These are phyloP conservation scores for Lutjanus erythropterus DNA, from an alignment of 2,113 vertebrate genomes.

Conservation along the genomic window DNA sequence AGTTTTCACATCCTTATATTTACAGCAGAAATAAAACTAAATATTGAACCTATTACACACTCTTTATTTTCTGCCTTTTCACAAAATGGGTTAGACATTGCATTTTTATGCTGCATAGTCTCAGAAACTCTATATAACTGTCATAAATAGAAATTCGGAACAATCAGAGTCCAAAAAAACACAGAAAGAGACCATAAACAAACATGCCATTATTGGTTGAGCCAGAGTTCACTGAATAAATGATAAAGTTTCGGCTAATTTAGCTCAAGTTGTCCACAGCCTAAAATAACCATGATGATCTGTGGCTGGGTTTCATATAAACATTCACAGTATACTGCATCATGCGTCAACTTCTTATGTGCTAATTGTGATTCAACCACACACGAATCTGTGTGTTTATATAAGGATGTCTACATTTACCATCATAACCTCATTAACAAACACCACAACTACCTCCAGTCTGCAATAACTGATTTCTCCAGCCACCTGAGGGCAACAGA, in stretches of 20 bases:
- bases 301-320: not conserved
- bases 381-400: not conserved
- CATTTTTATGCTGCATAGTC: not conserved
- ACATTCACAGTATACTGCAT: not conserved
- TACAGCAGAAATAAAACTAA: conserved; percentile 3
- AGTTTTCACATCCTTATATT: not conserved
- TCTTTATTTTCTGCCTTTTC: not conserved
- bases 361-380: no score
- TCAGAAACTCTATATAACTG: no score
- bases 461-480: not conserved
- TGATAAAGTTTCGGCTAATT: not conserved
- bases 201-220: no score
- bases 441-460: not conserved
- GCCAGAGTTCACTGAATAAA: no score
- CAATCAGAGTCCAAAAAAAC: no score
- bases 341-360: not conserved
- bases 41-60: conserved; percentile 2
- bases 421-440: not conserved
- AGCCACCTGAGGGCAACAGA: not conserved
- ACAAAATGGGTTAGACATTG: not conserved
- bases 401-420: not conserved
- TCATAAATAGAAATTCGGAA: no score
- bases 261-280: not conserved
- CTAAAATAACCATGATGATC: not conserved
- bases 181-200: no score